Percentiles rank a stretch among this genome's conserved stretches.
These are phyloP conservation scores for Campaea margaritaria DNA, from an alignment of 2,888 invertebrate genomes.

Conservation along the genomic window DNA sequence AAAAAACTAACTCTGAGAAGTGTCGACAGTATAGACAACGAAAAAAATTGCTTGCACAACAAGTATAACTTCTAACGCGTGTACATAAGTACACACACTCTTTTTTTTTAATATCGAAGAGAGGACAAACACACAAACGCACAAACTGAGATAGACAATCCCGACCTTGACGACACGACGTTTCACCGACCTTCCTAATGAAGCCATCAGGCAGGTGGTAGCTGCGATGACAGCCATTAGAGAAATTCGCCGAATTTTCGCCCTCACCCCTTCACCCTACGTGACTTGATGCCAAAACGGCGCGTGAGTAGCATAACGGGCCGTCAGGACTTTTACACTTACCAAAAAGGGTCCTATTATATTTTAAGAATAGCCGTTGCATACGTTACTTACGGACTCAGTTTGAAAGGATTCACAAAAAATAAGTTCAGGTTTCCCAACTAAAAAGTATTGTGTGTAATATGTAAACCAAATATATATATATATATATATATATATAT, in stretches of 20 bases:
- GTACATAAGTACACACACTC: too few relatives aligned
- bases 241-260: conserved; percentile 72
- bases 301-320: conserved; percentile 60
- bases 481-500: too few relatives aligned
- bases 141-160: conserved; percentile 1
- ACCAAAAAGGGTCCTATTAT: conserved; percentile 40
- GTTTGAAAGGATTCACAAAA: background rate
- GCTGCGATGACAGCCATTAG: conserved; percentile 66
- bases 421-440: background rate
- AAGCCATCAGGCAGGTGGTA: conserved; percentile 56
- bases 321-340: conserved; percentile 46
- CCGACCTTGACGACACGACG: conserved; percentile 5
- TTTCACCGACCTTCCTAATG: conserved; percentile 47
- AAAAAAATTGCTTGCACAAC: too few relatives aligned
- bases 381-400: background rate
- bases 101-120: too few relatives aligned
- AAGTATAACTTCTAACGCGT: too few relatives aligned
- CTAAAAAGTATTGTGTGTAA: too few relatives aligned
- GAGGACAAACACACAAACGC: too few relatives aligned
- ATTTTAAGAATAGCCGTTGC: conserved; percentile 17
- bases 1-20: too few relatives aligned
- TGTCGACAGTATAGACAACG: too few relatives aligned
- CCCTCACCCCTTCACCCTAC: conserved; percentile 71
- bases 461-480: too few relatives aligned
- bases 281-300: conserved; percentile 64